Percentiles rank a stretch among this genome's conserved stretches.
These are phyloP conservation scores for Eupeodes corollae DNA, from an alignment of 1,140 invertebrate genomes.

Conservation along the genomic window DNA sequence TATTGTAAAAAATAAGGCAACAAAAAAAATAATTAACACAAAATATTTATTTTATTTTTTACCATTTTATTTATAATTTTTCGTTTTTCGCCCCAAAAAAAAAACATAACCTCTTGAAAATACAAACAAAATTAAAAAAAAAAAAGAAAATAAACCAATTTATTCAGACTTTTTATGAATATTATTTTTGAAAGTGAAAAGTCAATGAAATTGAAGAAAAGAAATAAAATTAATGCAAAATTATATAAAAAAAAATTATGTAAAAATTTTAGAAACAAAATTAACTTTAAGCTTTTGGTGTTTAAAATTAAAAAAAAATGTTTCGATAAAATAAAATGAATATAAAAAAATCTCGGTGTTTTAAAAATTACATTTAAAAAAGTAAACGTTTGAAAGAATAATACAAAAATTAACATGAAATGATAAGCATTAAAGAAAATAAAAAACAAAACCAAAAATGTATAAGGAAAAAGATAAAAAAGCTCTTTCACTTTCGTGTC, in stretches of 20 bases:
- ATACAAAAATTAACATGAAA: constrained; percentile 3
- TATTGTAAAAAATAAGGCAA: constrained; percentile 1
- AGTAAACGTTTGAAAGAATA: constrained; percentile 4
- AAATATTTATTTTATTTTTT: too few relatives aligned
- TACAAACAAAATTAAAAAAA: not conserved
- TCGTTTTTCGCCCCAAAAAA: not conserved
- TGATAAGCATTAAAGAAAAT: not conserved
- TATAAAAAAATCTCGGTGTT: constrained; percentile 13
- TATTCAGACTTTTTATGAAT: constrained; percentile 2
- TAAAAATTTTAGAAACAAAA: constrained; percentile 26
- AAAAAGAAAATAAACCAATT: not conserved
- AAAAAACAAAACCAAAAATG: constrained; percentile 2
- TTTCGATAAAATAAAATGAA: constrained; percentile 25
- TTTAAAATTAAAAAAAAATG: constrained; percentile 32
- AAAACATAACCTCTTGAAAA: not conserved
- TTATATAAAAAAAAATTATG: not conserved
- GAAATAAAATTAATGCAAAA: not conserved
- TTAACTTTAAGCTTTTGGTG: constrained; percentile 39
- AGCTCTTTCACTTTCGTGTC: constrained; percentile 39
- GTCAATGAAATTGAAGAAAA: not conserved
- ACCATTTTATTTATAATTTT: too few relatives aligned
- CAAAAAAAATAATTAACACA: not conserved
- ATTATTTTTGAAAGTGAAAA: not conserved
- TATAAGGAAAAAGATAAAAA: constrained; percentile 14
- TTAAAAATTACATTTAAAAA: constrained; percentile 13